Base-by-base conservation (phyloP, 2,888 invertebrate genomes). In the Yponomeuta plumbellus region DNA sequence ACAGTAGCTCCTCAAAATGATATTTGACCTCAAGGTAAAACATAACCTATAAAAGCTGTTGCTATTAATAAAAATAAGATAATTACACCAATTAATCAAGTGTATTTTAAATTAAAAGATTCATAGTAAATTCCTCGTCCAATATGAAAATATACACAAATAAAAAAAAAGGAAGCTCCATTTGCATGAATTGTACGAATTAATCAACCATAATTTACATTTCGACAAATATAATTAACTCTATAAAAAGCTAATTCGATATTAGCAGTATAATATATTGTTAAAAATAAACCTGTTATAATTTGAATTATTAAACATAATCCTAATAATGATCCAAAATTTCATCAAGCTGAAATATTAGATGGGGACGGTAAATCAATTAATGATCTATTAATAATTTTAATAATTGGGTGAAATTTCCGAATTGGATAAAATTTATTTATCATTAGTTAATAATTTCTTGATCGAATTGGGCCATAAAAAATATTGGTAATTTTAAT, bases 1-100 rank as follows among this genome's bases (percentile, higher is more conserved):
- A 96, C 95, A 57, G 95, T 95, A 0, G 95, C 95, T 1, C 95
- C 95, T 92, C 95, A 96, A 80, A 94, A 96, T 1, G 95, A 95
- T 93, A 96, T 96, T 94, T 96, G 95, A 10, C 95, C 95, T 85
- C 95, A 95, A 0, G 95, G 95, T 75, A 95, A 71, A 0, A 96
- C 94, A 89, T 96, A 96, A 0, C 95, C 96, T 91, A 96, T 86
- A 81, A 96, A 96, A 23, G 95, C 95, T 64, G 95, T 94, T 76
- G 85, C 93, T 93, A 96, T 96, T 70, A 93, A 82, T 80, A 94
- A 66, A 74, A 96, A 92, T 84, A 95, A 80, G 79, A 96, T 92
- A 68, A 94, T 85, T 65, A 94, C 86, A 66, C 95, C 95, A 0
- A 92, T 73, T 75, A 91, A 78, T 94, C 96, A 96, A 0, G 94